These are phyloP conservation scores for Oncorhynchus keta DNA, from an alignment of 2,113 vertebrate genomes.

Conservation along the genomic window DNA sequence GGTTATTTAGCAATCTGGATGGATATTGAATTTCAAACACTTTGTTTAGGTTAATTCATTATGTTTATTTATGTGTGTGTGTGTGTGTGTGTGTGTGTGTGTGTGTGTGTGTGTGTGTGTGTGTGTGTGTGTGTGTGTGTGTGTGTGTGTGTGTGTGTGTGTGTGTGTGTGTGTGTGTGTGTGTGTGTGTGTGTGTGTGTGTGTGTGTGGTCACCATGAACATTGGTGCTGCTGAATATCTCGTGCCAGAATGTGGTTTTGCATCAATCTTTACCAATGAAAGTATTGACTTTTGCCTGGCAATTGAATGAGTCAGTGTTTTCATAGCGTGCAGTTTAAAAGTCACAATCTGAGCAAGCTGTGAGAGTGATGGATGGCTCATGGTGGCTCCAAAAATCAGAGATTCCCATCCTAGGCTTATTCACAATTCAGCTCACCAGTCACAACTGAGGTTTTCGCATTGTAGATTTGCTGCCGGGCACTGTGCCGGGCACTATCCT, in stretches of 20 bases:
- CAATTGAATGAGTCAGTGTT: not conserved
- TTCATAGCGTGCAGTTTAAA: not conserved
- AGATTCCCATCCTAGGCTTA: too few relatives aligned
- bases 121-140: not conserved
- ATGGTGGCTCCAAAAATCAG: too few relatives aligned
- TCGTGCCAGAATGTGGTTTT: not conserved
- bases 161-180: not conserved
- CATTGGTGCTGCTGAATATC: not conserved
- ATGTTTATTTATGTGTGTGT: not conserved
- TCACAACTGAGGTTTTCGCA: too few relatives aligned
- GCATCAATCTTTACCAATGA: not conserved
- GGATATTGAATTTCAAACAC: not conserved
- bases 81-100: not conserved
- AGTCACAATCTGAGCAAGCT: not conserved
- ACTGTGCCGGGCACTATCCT: too few relatives aligned
- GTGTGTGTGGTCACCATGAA: not conserved
- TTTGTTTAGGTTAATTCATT: not conserved
- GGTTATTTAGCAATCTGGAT: constrained; percentile 40
- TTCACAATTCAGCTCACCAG: too few relatives aligned
- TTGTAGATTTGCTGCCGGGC: too few relatives aligned
- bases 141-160: not conserved
- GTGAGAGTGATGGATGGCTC: not conserved
- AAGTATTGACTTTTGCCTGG: not conserved
- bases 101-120: not conserved
- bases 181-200: not conserved